Percentiles rank a stretch among this genome's conserved stretches.
Conservation (phyloP, 2,113 vertebrate species). For the Rattus rattus region DNA sequence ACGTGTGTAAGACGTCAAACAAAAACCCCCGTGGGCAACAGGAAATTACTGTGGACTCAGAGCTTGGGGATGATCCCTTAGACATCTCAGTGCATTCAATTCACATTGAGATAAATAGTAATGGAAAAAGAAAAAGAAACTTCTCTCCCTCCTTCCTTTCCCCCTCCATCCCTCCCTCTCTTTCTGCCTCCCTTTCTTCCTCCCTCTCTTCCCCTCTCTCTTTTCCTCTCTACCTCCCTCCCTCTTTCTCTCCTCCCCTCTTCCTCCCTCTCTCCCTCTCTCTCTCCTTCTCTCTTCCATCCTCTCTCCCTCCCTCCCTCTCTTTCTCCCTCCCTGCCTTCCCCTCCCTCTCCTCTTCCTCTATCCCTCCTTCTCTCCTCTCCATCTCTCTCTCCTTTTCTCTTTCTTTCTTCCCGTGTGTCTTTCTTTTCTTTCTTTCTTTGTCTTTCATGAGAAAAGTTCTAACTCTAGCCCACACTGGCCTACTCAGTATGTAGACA, state of each 20-base stretch:
- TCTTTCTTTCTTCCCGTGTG: too few relatives aligned
- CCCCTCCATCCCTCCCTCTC: too few relatives aligned
- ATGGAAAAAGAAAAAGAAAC: not conserved
- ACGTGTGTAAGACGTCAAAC: not conserved
- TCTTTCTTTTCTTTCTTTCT: not conserved
- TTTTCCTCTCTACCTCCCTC: fast-evolving
- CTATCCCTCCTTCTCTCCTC: not conserved
- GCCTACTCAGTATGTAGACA: not conserved
- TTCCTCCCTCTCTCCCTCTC: too few relatives aligned
- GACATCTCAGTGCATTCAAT: not conserved
- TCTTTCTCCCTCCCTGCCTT: fast-evolving
- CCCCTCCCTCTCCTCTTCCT: too few relatives aligned
- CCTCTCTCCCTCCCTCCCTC: not conserved
- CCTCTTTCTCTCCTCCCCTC: too few relatives aligned
- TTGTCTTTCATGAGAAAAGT: not conserved
- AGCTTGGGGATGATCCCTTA: not conserved
- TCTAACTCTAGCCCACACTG: not conserved
- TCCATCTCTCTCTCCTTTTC: fast-evolving
- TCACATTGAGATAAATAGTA: not conserved
- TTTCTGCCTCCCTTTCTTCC: too few relatives aligned
- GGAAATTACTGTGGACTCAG: too few relatives aligned
- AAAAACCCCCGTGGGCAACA: not conserved
- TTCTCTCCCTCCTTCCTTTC: not conserved
- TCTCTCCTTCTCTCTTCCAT: too few relatives aligned
- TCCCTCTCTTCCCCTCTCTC: too few relatives aligned